Conservation (phyloP, 1,140 invertebrate genomes). For the honey bee (Apis mellifera) region DNA sequence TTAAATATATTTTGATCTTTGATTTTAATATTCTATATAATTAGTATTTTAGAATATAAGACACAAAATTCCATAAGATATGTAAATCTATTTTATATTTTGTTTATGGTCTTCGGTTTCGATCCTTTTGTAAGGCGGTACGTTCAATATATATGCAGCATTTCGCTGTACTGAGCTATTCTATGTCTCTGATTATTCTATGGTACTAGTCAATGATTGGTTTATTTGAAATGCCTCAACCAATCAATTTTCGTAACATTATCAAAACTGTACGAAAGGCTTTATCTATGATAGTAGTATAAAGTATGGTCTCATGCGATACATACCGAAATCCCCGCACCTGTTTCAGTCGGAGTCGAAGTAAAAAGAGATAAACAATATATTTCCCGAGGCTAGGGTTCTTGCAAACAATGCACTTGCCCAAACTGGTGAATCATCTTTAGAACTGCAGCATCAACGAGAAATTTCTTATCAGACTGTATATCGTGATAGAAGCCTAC, state of each 20-base stretch:
- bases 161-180: not conserved
- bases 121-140: not conserved
- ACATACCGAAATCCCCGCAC: conserved; percentile 29
- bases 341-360: conserved; percentile 4
- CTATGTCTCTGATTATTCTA: too few relatives aligned
- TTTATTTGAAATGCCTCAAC: not conserved
- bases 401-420: conserved; percentile 50
- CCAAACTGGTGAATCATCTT: conserved; percentile 40
- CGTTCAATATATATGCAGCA: not conserved
- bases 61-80: too few relatives aligned
- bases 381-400: conserved; percentile 43
- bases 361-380: conserved; percentile 36
- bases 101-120: not conserved
- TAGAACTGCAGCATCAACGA: conserved; percentile 14
- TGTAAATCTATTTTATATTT: too few relatives aligned
- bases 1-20: too few relatives aligned
- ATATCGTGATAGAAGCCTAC: conserved; percentile 26
- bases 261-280: not conserved
- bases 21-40: too few relatives aligned
- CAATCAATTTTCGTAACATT: not conserved
- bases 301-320: conserved; percentile 17
- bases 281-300: not conserved
- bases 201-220: not conserved
- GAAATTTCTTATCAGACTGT: conserved; percentile 48
- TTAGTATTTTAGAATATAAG: too few relatives aligned